These are phyloP conservation scores for Rhabdomys dilectus DNA, from an alignment of 2,113 vertebrate genomes.

Conservation along the genomic window DNA sequence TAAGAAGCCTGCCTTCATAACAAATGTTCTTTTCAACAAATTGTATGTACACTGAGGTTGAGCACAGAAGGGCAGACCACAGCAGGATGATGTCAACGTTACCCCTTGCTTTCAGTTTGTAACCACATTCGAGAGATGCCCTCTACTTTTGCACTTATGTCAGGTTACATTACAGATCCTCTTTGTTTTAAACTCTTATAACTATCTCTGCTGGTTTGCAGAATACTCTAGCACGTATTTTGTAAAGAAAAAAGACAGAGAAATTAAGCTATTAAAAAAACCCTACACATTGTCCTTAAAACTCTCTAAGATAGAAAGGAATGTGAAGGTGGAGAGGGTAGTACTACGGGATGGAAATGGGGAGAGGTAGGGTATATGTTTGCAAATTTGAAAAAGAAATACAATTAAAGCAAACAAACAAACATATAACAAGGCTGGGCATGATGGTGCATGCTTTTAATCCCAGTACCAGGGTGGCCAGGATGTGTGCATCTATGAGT, in stretches of 20 bases:
- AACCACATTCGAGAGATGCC: background rate
- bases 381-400: background rate
- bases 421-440: background rate
- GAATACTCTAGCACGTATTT: background rate
- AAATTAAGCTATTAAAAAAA: constrained; percentile 36
- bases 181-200: constrained; percentile 30
- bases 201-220: background rate
- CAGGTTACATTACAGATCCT: constrained; percentile 2
- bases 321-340: background rate
- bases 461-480: background rate
- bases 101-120: background rate
- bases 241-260: constrained; percentile 27
- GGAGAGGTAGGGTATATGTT: too few species aligned
- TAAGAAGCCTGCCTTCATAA: background rate
- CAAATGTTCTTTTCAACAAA: constrained; percentile 49
- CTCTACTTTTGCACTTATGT: background rate
- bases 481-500: too few species aligned
- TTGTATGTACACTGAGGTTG: background rate
- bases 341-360: background rate
- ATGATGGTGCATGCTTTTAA: background rate
- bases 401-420: background rate
- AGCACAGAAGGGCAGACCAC: background rate
- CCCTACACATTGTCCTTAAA: constrained; percentile 19
- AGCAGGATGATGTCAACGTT: background rate
- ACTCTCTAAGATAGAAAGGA: background rate